Conservation (phyloP, 2,888 invertebrate species). For the Pseudococcus viburni region DNA sequence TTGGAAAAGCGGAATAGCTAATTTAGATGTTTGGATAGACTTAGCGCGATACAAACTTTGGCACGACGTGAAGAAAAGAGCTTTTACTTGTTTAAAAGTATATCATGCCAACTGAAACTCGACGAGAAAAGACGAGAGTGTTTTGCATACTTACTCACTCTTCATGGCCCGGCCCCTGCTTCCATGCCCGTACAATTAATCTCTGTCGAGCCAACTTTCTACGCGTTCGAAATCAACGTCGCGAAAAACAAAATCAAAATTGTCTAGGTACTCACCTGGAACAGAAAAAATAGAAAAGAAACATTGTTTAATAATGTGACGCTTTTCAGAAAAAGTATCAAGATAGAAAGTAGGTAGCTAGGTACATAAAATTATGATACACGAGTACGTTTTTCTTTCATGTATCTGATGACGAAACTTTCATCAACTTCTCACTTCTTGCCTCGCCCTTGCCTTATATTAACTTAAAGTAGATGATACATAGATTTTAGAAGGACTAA, state of each 20-base stretch:
- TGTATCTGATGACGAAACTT: too few relatives aligned
- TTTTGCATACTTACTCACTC: slow-evolving; percentile 34
- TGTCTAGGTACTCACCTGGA: background rate
- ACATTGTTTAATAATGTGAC: background rate
- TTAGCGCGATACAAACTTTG: slow-evolving; percentile 27
- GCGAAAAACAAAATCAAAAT: background rate
- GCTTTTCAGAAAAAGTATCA: too few relatives aligned
- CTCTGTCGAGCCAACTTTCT: background rate
- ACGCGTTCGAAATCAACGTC: background rate
- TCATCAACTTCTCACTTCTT: too few relatives aligned
- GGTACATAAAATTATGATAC: too few relatives aligned
- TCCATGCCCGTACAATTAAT: background rate
- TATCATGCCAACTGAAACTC: slow-evolving; percentile 37
- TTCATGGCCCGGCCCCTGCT: background rate
- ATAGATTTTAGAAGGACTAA: too few relatives aligned
- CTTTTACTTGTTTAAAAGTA: slow-evolving; percentile 45
- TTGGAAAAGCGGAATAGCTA: slow-evolving; percentile 17
- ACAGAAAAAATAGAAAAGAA: background rate
- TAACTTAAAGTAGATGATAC: too few relatives aligned
- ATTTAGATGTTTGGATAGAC: slow-evolving; percentile 45
- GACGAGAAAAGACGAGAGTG: slow-evolving; percentile 28
- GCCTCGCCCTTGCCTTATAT: too few relatives aligned
- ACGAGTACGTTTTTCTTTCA: too few relatives aligned
- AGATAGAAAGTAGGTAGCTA: too few relatives aligned
- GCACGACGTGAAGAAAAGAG: slow-evolving; percentile 38